Evolutionary conservation across 1,140 invertebrate genomes (phyloP), one percentile per base, ranked within the genome.

Genomic region (Reticulitermes speratus): DNA sequence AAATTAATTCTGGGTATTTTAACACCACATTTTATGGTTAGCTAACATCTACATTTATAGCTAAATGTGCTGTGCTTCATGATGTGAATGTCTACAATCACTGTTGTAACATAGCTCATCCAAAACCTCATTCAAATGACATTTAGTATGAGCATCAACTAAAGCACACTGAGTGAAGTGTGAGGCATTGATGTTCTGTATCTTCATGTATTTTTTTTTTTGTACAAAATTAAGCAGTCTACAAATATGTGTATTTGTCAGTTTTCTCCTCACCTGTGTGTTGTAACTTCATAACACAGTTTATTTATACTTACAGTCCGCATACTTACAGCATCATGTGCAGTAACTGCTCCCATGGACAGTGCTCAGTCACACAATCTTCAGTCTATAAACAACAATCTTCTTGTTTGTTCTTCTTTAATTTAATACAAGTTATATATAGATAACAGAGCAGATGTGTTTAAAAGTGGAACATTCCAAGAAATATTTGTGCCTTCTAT

Each of bases 1-100:
- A 65, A 65, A 65, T 23, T 65, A 65, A 65, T 65, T 65, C 59
- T 65, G 59, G 59, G 59, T 65, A 65, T 65, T 65, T 65, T 65
- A 23, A 65, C 59, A 65, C 59, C 59, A 65, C 21, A 65, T 65
- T 8, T 65, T 11, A 65, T 65, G 59, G 19, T 65, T 65, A 65
- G 45, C 59, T 65, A 65, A 65, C 59, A 65, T 65, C 14, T 65
- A 65, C 7, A 65, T 65, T 19, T 65, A 65, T 65, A 1, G 59
- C 59, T 65, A 65, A 65, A n/a, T 0, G 59, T 65, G 59, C 59
- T 65, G 59, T 65, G 59, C 59, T 65, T 65, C 59, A n/a, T 19
- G 25, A 65, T 8, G 59, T 65, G 59, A 21, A 65, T 19, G 19
- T 65, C 59, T 65, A 12, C 59, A 65, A 23, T 65, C 59, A 65